Base-by-base conservation (phyloP, 2,797 vertebrate species). In the Myripristis jacobus region DNA sequence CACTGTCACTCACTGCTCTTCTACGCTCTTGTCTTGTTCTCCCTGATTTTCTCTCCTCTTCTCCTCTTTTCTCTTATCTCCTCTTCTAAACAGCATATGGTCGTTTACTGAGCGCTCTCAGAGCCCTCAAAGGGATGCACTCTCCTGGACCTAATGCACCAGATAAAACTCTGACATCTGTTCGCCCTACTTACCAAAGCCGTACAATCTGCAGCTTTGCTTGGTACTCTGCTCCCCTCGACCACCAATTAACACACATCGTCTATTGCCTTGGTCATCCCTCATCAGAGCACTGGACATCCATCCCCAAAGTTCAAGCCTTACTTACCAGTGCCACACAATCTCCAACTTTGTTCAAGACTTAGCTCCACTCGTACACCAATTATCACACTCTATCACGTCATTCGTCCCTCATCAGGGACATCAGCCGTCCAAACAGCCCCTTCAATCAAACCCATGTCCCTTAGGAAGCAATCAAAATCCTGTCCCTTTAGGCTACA, bases 91-190 rank as follows among this genome's bases (percentile, higher is more conserved):
- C 71, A 82, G 56, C 90, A 92, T 91, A 89, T 90, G 87, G 86
- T 66, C 27, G n/a, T 84, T 82, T 77, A 65, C 73, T 50, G 61
- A 63, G 59, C 58, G 57, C 64, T 77, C 73, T 63, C 15, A 2
- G 73, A 68, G 81, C 75, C 82, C 88, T 88, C 84, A 75, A 63
- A 89, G 88, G 79, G 66, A 90, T 83, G 80, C 84, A 89, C 81
- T 87, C 85, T 86, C 73, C 73, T 90, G 88, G 89, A 92, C 87
- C 92, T 92, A 90, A 91, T 86, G 84, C 87, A 80, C 87, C 83
- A 85, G 82, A 94, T 92, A 88, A 90, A 84, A 82, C 88, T 79
- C 86, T 85, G 84, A 93, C 93, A 94, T 94, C 93, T 94, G 94
- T 79, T 91, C 44, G 81, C 78, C 91, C 92, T 90, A 92, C 89